Conservation (phyloP, 37 sponge, comb jelly and placozoan species). For the Chondrosia reniformis region DNA sequence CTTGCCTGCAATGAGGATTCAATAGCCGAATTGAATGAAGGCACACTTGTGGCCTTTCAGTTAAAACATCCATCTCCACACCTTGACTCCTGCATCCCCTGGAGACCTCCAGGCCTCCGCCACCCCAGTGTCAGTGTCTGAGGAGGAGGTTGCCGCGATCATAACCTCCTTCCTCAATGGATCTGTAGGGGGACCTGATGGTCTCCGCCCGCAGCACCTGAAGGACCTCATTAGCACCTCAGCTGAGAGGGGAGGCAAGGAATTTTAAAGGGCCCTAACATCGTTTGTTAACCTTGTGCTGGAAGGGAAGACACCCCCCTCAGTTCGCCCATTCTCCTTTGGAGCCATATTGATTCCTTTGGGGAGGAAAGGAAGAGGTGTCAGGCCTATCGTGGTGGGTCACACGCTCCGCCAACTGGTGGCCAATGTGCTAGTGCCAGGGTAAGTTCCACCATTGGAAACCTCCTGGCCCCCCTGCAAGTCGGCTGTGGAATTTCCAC, state of each 20-base stretch:
- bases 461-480: neutral
- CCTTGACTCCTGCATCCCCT: too few species aligned
- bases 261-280: slow-evolving; percentile 10
- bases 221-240: slow-evolving; percentile 14
- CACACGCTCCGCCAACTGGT: slow-evolving; percentile 24
- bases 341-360: slow-evolving; percentile 35
- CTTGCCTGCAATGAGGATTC: too few species aligned
- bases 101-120: too few species aligned
- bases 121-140: too few species aligned
- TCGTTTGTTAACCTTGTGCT: slow-evolving; percentile 24
- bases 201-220: slow-evolving; percentile 38
- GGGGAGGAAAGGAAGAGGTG: slow-evolving; percentile 28
- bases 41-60: too few species aligned
- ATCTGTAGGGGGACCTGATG: slow-evolving; percentile 40
- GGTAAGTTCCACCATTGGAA: neutral
- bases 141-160: neutral
- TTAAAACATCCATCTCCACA: too few species aligned
- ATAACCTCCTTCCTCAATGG: neutral
- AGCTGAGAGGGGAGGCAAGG: neutral
- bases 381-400: slow-evolving; percentile 42
- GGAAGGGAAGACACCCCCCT: slow-evolving; percentile 25
- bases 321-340: slow-evolving; percentile 30
- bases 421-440: neutral
- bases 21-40: too few species aligned
- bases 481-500: neutral